phyloP scores from a whole-genome alignment of 2,888 invertebrate genomes.

The Calliphora vomitoria region DNA sequence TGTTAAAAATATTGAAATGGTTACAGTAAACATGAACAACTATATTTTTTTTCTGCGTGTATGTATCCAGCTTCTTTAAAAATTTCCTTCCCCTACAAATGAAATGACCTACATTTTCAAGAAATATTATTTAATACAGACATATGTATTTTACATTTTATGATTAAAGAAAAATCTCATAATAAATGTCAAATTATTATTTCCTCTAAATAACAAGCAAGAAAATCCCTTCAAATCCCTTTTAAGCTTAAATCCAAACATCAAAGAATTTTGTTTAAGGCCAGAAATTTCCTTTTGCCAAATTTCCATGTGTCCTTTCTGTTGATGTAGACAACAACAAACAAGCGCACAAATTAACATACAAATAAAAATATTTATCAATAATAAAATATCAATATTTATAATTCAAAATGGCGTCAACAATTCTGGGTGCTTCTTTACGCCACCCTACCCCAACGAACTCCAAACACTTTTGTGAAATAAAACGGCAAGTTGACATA shows the following conservation, averaged over 20 bases:
- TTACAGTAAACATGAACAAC: no score
- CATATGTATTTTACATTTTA: neutral
- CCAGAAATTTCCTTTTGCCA: neutral
- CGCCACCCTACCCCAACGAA: neutral
- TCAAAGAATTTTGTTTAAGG: neutral
- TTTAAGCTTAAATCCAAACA: neutral
- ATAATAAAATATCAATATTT: slow-evolving; percentile 42
- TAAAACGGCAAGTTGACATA: neutral
- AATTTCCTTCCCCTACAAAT: no score
- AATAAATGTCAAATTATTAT: neutral
- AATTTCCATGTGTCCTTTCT: neutral
- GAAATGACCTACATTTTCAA: no score
- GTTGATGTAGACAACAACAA: neutral
- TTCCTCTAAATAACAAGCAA: neutral
- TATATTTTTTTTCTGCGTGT: no score
- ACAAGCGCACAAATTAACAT: neutral
- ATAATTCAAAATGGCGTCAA: slow-evolving; percentile 53
- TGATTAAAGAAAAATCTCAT: neutral
- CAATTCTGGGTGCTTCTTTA: neutral
- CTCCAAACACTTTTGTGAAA: neutral
- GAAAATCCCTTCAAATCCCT: slow-evolving; percentile 1
- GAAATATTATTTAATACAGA: neutral
- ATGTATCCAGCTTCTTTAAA: no score
- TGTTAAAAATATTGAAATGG: no score
- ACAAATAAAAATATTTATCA: slow-evolving; percentile 7